Conservation (phyloP, 2,888 invertebrate genomes). For the Dexiosoma caninum region DNA sequence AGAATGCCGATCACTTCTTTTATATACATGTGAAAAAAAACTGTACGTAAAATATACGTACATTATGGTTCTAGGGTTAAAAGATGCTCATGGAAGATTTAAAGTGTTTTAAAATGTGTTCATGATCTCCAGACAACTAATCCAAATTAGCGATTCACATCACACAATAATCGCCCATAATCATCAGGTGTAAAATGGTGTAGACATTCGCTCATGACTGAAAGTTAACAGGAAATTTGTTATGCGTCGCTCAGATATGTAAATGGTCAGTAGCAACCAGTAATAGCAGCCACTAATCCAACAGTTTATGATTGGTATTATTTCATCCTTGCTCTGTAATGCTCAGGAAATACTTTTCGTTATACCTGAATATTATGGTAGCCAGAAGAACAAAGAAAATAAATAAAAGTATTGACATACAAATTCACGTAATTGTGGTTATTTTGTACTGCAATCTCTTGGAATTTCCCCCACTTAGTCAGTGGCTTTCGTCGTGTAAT, state of each 20-base stretch:
- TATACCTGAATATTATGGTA: conserved; percentile 21
- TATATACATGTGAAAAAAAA: no score
- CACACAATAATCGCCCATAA: background rate
- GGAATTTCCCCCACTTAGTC: conserved; percentile 49
- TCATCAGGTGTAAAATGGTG: conserved; percentile 36
- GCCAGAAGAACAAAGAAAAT: background rate
- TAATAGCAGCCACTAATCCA: conserved; percentile 43
- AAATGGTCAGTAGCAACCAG: conserved; percentile 29
- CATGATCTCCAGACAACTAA: background rate
- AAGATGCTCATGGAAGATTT: no score
- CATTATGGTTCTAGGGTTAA: no score
- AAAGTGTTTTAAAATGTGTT: no score
- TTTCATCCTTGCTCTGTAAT: conserved; percentile 27
- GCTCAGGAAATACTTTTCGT: conserved; percentile 32
- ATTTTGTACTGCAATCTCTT: conserved; percentile 43
- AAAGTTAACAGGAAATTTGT: conserved; percentile 24
- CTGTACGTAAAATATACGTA: no score
- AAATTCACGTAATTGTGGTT: conserved; percentile 9
- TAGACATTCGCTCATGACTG: background rate
- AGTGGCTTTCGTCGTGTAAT: conserved; percentile 3
- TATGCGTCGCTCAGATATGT: background rate
- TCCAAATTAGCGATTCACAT: background rate
- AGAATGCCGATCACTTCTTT: no score
- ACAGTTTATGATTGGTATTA: conserved; percentile 23
- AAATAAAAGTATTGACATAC: background rate